phyloP scores from a whole-genome alignment of 2,797 vertebrate species.

The Xiphorhynchus erythropygius region DNA sequence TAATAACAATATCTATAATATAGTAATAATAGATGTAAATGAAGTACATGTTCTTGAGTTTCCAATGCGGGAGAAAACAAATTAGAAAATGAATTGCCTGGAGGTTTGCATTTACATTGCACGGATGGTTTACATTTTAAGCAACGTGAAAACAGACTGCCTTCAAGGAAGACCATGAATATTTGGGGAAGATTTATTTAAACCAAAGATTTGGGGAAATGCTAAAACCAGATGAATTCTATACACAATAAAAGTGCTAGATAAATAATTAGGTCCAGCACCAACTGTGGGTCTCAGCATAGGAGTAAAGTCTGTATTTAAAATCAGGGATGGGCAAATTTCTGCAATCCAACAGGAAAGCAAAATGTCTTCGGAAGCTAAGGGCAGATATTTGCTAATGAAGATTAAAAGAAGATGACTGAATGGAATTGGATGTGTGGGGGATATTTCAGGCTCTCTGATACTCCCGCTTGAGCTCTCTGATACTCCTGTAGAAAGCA shows the following conservation, averaged over 20 bases:
- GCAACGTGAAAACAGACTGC: slow-evolving; percentile 59
- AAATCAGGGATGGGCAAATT: neutral
- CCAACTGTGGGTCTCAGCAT: neutral
- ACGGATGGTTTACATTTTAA: slow-evolving; percentile 69
- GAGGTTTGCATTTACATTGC: slow-evolving; percentile 65
- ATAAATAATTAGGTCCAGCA: neutral
- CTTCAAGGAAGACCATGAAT: slow-evolving; percentile 29
- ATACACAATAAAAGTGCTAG: neutral
- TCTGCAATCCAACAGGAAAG: neutral
- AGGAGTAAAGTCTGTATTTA: neutral
- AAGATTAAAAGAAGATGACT: neutral
- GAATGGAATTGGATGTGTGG: neutral
- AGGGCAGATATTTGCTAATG: neutral
- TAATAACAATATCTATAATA: slow-evolving; percentile 68
- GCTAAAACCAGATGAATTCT: slow-evolving; percentile 25
- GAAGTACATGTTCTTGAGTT: slow-evolving; percentile 63
- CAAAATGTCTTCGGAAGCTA: neutral
- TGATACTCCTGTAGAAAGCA: neutral
- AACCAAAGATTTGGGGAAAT: slow-evolving; percentile 14
- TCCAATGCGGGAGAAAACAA: slow-evolving; percentile 57
- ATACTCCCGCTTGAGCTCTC: neutral
- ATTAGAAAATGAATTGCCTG: slow-evolving; percentile 70
- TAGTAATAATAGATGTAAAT: slow-evolving; percentile 68
- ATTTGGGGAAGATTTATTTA: slow-evolving; percentile 61
- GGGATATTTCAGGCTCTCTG: neutral